phyloP scores from a whole-genome alignment of 2,113 vertebrate genomes.

The Rattus rattus region DNA sequence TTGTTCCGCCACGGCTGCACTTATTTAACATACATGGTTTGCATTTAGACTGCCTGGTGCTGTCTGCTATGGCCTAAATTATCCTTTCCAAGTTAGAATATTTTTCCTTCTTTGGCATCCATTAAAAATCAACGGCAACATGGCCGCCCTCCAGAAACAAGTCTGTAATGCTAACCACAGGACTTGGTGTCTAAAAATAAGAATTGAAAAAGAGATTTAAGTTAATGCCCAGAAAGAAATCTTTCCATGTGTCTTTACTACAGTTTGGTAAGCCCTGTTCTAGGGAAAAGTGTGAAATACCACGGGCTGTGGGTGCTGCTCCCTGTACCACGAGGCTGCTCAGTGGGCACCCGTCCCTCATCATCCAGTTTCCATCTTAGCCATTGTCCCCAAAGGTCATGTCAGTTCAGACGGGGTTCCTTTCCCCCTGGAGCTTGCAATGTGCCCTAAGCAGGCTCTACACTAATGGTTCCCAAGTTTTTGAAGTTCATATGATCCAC shows the following conservation, averaged over 20 bases:
- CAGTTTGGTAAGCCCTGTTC: conserved; percentile 16
- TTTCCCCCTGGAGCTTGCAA: not conserved
- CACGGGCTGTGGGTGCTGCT: not conserved
- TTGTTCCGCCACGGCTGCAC: conserved; percentile 17
- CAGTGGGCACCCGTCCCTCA: not conserved
- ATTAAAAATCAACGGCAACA: conserved; percentile 68
- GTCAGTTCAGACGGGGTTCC: not conserved
- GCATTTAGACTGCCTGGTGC: conserved; percentile 45
- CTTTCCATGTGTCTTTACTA: conserved; percentile 58
- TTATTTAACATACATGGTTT: conserved; percentile 62
- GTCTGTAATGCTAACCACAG: conserved; percentile 65
- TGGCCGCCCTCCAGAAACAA: conserved; percentile 72
- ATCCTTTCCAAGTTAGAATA: conserved; percentile 64
- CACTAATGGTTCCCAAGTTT: not conserved
- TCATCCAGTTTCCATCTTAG: not conserved
- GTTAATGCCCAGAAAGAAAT: conserved; percentile 70
- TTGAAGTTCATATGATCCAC: conserved; percentile 39
- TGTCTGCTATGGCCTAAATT: conserved; percentile 65
- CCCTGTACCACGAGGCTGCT: not conserved
- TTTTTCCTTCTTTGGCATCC: conserved; percentile 70
- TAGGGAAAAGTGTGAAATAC: conserved; percentile 48
- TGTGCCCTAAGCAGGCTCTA: not conserved
- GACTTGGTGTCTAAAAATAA: conserved; percentile 69
- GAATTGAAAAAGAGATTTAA: conserved; percentile 66
- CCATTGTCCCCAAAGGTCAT: not conserved